Conservation (phyloP, 2,113 vertebrate genomes). For the Trichechus manatus region DNA sequence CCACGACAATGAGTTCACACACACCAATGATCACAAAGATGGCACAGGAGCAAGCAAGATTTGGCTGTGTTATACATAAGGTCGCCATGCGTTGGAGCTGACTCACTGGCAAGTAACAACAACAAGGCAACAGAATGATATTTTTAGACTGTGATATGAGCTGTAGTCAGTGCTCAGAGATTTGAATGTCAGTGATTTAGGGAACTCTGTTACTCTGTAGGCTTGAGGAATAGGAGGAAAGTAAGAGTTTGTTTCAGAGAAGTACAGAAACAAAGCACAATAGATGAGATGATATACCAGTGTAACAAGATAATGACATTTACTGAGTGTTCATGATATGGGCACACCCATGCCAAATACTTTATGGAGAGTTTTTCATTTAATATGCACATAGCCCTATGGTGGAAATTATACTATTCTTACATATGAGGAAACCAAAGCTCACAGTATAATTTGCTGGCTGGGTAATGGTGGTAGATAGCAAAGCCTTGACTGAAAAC, state of each 20-base stretch:
- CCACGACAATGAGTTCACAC: background rate
- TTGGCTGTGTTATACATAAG: background rate
- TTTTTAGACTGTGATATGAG: background rate
- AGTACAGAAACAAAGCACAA: fast-evolving
- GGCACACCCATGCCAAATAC: fast-evolving
- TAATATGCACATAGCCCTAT: too few relatives aligned
- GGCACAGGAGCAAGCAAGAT: too few relatives aligned
- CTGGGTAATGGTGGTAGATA: fast-evolving
- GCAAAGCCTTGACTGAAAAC: background rate
- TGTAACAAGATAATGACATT: background rate
- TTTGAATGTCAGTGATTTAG: fast-evolving
- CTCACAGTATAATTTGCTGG: too few relatives aligned
- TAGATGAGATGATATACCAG: fast-evolving
- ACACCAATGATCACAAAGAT: too few relatives aligned
- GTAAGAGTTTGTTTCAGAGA: background rate
- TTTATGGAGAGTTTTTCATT: background rate
- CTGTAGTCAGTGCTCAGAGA: background rate
- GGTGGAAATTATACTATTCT: too few relatives aligned
- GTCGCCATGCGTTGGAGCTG: background rate
- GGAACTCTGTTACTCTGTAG: background rate
- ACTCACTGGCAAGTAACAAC: background rate
- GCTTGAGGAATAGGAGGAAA: background rate
- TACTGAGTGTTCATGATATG: background rate
- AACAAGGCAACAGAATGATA: background rate
- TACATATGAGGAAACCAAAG: background rate